phyloP scores from a whole-genome alignment of 2,888 invertebrate species.

The Sisyra nigra region DNA sequence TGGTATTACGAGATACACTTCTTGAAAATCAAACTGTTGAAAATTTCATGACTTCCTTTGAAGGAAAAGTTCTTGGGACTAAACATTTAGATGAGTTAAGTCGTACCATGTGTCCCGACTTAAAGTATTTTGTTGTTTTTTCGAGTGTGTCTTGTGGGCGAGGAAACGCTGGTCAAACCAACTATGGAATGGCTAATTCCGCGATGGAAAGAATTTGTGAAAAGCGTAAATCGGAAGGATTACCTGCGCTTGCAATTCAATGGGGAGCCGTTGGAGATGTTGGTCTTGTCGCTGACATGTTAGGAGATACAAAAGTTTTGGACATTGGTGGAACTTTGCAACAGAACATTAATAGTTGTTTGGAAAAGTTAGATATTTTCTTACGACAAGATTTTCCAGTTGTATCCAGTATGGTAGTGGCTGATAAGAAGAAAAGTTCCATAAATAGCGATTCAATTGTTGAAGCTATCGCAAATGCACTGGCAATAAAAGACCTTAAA shows the following conservation, averaged over 20 bases:
- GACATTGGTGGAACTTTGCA: slow-evolving; percentile 45
- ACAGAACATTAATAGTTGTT: slow-evolving; percentile 46
- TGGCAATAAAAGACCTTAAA: slow-evolving; percentile 49
- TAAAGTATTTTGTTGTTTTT: slow-evolving; percentile 72
- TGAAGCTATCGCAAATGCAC: slow-evolving; percentile 42
- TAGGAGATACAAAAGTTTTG: slow-evolving; percentile 25
- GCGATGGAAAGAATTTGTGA: slow-evolving; percentile 82
- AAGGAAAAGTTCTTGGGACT: slow-evolving; percentile 72
- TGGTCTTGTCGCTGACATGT: slow-evolving; percentile 45
- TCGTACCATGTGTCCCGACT: slow-evolving; percentile 35
- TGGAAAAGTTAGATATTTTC: slow-evolving; percentile 47
- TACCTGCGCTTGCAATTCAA: slow-evolving; percentile 71
- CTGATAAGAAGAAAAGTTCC: slow-evolving; percentile 54
- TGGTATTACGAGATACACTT: slow-evolving; percentile 56
- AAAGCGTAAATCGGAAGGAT: slow-evolving; percentile 44
- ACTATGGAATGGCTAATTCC: slow-evolving; percentile 83
- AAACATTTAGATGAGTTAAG: slow-evolving; percentile 53
- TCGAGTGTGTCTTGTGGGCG: slow-evolving; percentile 84
- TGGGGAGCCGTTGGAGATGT: slow-evolving; percentile 89
- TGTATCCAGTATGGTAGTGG: slow-evolving; percentile 73
- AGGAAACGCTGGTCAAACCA: slow-evolving; percentile 82
- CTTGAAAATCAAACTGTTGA: slow-evolving; percentile 62
- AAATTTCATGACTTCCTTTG: slow-evolving; percentile 47
- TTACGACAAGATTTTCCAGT: slow-evolving; percentile 47
- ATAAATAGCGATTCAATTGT: slow-evolving; percentile 48